Evolutionary conservation across 2,113 vertebrate genomes (phyloP).

Genomic region (Hippopotamus amphibius): DNA sequence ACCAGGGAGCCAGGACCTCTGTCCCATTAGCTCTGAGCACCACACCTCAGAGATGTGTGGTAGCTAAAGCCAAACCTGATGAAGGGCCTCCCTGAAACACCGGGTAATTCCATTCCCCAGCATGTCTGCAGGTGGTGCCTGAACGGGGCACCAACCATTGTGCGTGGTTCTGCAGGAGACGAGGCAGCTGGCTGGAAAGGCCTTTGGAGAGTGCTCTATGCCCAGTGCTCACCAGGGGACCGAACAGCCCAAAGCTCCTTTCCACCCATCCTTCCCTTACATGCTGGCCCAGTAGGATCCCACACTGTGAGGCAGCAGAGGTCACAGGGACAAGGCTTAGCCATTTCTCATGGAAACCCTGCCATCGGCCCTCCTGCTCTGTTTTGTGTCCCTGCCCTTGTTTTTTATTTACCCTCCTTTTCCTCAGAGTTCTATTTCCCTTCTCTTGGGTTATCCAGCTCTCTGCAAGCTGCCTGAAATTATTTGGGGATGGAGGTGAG

Average conservation of each 20-base stretch:
- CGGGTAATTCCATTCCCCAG: too few relatives aligned
- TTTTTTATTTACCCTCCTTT: neutral
- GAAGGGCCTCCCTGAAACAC: neutral
- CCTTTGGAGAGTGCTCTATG: rapidly evolving
- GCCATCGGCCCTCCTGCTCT: neutral
- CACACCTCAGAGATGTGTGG: neutral
- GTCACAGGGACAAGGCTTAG: neutral
- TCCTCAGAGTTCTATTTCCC: neutral
- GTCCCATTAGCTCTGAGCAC: neutral
- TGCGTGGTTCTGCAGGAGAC: neutral
- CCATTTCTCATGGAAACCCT: neutral
- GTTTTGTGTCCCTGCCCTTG: neutral
- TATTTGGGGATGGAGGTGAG: neutral
- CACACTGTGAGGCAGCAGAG: neutral
- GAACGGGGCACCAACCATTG: too few relatives aligned
- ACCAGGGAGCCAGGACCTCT: neutral
- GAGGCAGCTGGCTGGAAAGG: neutral
- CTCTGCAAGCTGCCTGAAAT: neutral
- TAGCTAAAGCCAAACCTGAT: neutral
- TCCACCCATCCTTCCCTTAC: neutral
- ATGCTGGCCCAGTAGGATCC: neutral
- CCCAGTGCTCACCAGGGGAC: neutral
- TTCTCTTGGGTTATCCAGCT: neutral
- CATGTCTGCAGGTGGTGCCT: neutral
- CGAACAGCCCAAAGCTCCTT: rapidly evolving